Base-by-base conservation (phyloP, 2,888 invertebrate genomes). In the Leucophenga montana region DNA sequence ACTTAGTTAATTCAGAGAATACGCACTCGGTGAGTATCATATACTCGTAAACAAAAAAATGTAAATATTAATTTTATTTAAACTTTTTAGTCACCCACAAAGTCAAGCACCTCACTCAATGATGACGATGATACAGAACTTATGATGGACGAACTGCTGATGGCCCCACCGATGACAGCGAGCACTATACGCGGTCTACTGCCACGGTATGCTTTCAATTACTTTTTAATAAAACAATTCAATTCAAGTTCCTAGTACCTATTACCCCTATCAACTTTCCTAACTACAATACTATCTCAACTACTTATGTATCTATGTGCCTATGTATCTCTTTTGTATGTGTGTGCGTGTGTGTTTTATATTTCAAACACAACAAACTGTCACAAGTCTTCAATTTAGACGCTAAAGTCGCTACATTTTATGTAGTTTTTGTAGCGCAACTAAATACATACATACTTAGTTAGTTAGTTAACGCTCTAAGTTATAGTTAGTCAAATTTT, bases 61-160 rank as follows among this genome's bases (percentile, higher is more conserved):
- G 50, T 1, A n/a, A 5, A 50, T 2, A 18, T 11, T 39, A 39
- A 39, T 39, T 39, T 39, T 5, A 39, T 11, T 39, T 39, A 39
- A 11, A 11, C 48, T 13, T 9, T 31, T 46, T 86, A 92, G 92
- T 92, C 92, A 1, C 92, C 92, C 62, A 92, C 92, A 71, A 92
- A 92, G 88, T 89, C 89, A 31, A 92, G 92, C 48, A 91, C 92
- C 56, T 92, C 92, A 13, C 91, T 93, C 0, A 93, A 93, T 70
- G 92, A 93, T 74, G 92, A 92, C 77, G 95, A 95, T 78, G 95
- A 95, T 70, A 93, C 93, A 0, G 95, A 95, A 79, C 90, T 94
- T 64, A 94, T 94, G 93, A 94, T 94, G 94, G 94, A 94, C 78
- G 94, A 94, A 80, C 90, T 94, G 5, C 87, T 94, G 56, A 93